Percentiles rank a stretch among this genome's conserved stretches.
Evolutionary conservation across 2,797 vertebrate genomes (phyloP).

Genomic region (Anableps anableps): DNA sequence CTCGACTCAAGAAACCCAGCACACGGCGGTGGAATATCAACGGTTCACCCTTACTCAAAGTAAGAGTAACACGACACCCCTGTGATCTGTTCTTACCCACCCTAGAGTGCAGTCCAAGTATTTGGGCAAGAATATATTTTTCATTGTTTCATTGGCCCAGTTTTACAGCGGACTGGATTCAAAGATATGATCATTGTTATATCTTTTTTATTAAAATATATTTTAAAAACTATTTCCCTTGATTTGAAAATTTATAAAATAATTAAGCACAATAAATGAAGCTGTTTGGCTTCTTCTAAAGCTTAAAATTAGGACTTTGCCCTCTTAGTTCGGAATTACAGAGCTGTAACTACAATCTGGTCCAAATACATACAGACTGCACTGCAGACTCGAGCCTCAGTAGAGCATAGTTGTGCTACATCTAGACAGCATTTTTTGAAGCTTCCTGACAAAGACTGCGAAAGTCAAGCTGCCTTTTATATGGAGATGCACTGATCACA

Average conservation of each 20-base stretch:
- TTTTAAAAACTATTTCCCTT: background rate
- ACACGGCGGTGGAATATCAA: constrained; percentile 77
- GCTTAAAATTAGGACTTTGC: constrained; percentile 14
- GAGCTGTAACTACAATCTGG: constrained; percentile 8
- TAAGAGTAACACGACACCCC: constrained; percentile 67
- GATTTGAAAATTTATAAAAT: background rate
- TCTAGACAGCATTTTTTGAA: background rate
- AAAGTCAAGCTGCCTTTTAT: background rate
- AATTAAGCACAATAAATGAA: background rate
- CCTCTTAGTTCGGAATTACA: background rate
- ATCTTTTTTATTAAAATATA: background rate
- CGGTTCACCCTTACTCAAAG: constrained; percentile 79
- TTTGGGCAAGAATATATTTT: constrained; percentile 33
- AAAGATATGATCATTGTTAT: background rate
- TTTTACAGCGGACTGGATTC: background rate
- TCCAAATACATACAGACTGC: constrained; percentile 42
- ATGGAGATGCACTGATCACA: background rate
- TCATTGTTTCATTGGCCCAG: constrained; percentile 9
- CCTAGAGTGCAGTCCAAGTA: constrained; percentile 44
- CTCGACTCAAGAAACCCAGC: constrained; percentile 80
- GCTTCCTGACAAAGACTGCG: background rate
- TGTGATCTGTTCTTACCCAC: constrained; percentile 24
- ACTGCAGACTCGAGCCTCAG: constrained; percentile 24
- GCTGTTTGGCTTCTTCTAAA: constrained; percentile 3
- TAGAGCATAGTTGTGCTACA: constrained; percentile 41